Evolutionary conservation across 64 coral and sea anemone genomes (phyloP).

Genomic region (Acropora yongei): DNA sequence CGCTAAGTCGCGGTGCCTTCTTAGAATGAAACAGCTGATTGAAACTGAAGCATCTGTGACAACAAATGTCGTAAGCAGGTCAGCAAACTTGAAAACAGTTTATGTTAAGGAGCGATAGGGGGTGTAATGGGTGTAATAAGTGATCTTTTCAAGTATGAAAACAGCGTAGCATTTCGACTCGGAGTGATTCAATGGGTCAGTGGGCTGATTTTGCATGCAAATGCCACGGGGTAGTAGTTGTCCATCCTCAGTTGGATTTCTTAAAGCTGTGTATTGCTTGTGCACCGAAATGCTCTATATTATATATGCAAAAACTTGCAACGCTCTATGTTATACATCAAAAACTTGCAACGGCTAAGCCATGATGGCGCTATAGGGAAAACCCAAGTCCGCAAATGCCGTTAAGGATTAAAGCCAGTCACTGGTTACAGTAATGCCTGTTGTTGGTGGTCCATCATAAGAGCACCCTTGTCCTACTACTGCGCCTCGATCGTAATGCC

Average conservation of each 20-base stretch:
- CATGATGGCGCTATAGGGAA: background rate
- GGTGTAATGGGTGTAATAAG: too few species aligned
- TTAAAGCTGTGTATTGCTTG: too few species aligned
- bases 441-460: conserved; percentile 13
- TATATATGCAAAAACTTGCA: background rate
- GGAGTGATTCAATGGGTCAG: too few species aligned
- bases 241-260: background rate
- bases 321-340: background rate
- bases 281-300: too few species aligned
- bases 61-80: too few species aligned
- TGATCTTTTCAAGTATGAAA: too few species aligned
- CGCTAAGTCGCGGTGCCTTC: too few species aligned
- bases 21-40: too few species aligned
- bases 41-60: too few species aligned
- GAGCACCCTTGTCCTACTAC: conserved; percentile 26
- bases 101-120: too few species aligned
- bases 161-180: too few species aligned
- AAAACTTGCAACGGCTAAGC: background rate
- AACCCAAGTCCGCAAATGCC: background rate
- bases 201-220: background rate
- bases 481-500: conserved; percentile 20
- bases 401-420: background rate
- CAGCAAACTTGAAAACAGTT: too few species aligned
- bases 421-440: background rate
- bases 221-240: background rate